Percentiles rank a stretch among this genome's conserved stretches.
Evolutionary conservation across 1,140 invertebrate species (phyloP).

Genomic region (Zaprionus taronus): DNA sequence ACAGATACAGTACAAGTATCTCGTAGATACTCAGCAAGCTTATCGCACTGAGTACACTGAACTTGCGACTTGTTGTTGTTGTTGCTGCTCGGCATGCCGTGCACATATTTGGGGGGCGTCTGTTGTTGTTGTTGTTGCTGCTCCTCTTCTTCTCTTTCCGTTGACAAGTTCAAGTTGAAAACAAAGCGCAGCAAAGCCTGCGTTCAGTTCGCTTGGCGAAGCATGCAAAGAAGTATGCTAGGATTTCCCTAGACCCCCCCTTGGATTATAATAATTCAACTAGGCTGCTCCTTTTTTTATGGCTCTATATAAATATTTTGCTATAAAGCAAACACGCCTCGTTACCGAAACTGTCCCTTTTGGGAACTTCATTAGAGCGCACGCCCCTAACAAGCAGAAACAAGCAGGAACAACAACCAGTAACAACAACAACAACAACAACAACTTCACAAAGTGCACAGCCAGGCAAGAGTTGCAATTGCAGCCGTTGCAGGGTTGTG

Average conservation of each 20-base stretch:
- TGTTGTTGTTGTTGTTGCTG: conserved; percentile 8
- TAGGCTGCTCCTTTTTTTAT: not conserved
- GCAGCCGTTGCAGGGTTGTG: conserved; percentile 27
- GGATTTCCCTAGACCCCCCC: conserved; percentile 6
- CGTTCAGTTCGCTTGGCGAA: not conserved
- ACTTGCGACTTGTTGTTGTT: conserved; percentile 45
- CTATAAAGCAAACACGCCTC: not conserved
- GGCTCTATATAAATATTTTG: conserved; percentile 53
- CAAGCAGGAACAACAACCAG: conserved; percentile 13
- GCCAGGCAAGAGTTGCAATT: conserved; percentile 42
- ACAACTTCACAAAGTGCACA: conserved; percentile 28
- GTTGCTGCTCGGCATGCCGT: conserved; percentile 20
- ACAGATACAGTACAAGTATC: conserved; percentile 46
- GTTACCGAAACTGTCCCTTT: conserved; percentile 14
- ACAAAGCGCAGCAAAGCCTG: not conserved
- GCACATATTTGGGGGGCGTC: conserved; percentile 61
- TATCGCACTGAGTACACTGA: conserved; percentile 73
- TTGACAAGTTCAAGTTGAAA: conserved; percentile 12
- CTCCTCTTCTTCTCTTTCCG: conserved; percentile 1
- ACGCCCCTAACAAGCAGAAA: conserved; percentile 38
- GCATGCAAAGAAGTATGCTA: conserved; percentile 68
- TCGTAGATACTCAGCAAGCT: conserved; percentile 52
- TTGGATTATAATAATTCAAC: not conserved
- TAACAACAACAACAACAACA: conserved; percentile 11
- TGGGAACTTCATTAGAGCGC: conserved; percentile 60